Evolutionary conservation across 2,113 vertebrate genomes (phyloP), one percentile per base, ranked within the genome.

Genomic region (Hippopotamus amphibius): DNA sequence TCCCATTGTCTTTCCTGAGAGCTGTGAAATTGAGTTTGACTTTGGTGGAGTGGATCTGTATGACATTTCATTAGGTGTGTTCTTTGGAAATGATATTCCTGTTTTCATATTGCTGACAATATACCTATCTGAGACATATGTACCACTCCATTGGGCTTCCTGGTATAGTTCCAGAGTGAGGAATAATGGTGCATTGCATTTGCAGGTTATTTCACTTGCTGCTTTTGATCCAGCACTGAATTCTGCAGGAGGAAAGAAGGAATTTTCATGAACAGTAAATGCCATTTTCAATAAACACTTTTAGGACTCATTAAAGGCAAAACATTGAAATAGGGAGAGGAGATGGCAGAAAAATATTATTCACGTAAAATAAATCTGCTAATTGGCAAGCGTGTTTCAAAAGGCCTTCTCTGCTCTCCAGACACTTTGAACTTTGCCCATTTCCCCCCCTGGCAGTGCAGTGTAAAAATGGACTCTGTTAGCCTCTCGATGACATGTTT

Each of bases 401-500:
- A 97, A 82, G 55, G 46, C 82, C 37, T 92, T 93, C 77, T 57
- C 28, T 77, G 17, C 92, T 84, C 84, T 98, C 97, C n/a, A 92
- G 96, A 91, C 95, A 26, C 95, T 98, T 97, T 90, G 82, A 91
- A 96, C 41, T 91, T 88, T 96, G 93, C 46, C 72, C 95, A 87
- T 88, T 97, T 96, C 37, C 89, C 94, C 88, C 88, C 66, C 85
- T 97, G 97, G 94, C 97, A 96, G 88, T 9, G 21, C 66, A 71
- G 3, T 76, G 94, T 96, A 98, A 98, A 98, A 98, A 96, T 96
- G 92, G 97, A 88, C 97, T 98, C 95, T 92, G 97, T 97, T 97
- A 98, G 95, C 88, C 79, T 72, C 95, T 63, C 79, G 97, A 97
- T 98, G 98, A 98, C 97, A 98, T 98, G 98, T 98, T 98, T 61